Evolutionary conservation across 2,888 invertebrate genomes (phyloP), one percentile per base, ranked within the genome.

Genomic region (Coenonympha glycerion): DNA sequence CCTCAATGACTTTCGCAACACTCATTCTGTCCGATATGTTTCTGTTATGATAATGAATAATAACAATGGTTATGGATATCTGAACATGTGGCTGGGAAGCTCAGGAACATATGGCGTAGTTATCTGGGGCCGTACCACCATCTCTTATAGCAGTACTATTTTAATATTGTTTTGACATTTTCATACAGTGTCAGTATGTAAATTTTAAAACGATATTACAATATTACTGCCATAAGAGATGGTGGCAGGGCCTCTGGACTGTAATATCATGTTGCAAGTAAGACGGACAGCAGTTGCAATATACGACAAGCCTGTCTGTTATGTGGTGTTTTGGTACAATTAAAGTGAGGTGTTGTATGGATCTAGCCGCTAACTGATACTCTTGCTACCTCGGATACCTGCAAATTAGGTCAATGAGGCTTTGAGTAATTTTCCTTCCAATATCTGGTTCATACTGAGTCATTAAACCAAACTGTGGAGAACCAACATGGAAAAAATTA

Each of bases 381-480:
- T 56, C 60, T 63, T 62, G 60, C 72, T 72, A 70, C n/a, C n/a
- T n/a, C 60, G 63, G 66, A 89, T 95, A 96, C 96, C 96, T 96
- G 92, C 93, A 92, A 88, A 96, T 95, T 74, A 95, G 92, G 88
- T 93, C 93, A 88, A 96, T 92, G 87, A 96, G 90, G 78, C 96
- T 95, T 87, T 92, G 92, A 73, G 95, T 94, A 82, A 96, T 91
- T 89, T 93, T 93, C 79, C 93, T 91, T 89, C 94, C 94, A 82
- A 95, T 91, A 78, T 92, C 91, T 76, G 95, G 94, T 88, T 95
- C 94, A 87, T 94, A 92, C 78, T 92, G 90, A 77, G 95, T 95
- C 90, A 96, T 91, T 83, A 92, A 92, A 82, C 93, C 93, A 90
- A 96, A 96, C 96, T 96, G 87, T 71, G 85, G 65, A 84, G 71